phyloP scores from a whole-genome alignment of 37 sponge, comb jelly and placozoan species.

The Petrosia ficiformis region DNA sequence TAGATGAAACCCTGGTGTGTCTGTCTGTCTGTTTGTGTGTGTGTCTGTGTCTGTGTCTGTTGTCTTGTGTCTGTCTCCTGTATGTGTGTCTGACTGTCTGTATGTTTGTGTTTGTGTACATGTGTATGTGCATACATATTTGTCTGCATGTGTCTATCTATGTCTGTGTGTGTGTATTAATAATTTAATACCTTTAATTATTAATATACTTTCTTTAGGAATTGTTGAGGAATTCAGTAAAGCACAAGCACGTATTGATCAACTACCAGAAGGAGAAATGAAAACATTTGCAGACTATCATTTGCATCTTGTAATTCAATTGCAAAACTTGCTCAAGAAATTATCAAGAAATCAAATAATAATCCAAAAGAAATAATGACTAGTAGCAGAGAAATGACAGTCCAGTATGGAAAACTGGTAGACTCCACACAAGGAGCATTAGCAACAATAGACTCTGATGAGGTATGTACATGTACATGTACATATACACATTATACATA shows the following conservation, averaged over 20 bases:
- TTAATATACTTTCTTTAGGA: slow-evolving; percentile 21
- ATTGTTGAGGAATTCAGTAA: slow-evolving; percentile 71
- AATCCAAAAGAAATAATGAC: slow-evolving; percentile 25
- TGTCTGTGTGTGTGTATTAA: too few species aligned
- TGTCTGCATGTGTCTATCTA: too few species aligned
- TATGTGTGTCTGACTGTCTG: too few species aligned
- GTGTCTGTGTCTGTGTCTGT: too few species aligned
- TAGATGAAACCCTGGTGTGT: too few species aligned
- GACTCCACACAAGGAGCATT: slow-evolving; percentile 67
- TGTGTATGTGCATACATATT: too few species aligned
- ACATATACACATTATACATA: neutral
- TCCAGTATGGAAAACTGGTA: slow-evolving; percentile 52
- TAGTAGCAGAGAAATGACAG: slow-evolving; percentile 38
- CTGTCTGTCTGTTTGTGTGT: too few species aligned
- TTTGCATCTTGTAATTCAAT: slow-evolving; percentile 31
- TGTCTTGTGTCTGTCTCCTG: too few species aligned
- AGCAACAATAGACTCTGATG: slow-evolving; percentile 59
- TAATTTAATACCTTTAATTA: too few species aligned
- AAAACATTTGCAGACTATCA: slow-evolving; percentile 81
- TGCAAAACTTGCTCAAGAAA: slow-evolving; percentile 68
- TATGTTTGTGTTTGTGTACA: too few species aligned
- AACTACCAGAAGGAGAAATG: slow-evolving; percentile 23
- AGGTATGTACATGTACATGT: slow-evolving; percentile 9
- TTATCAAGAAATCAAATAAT: slow-evolving; percentile 29
- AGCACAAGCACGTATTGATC: slow-evolving; percentile 37